Evolutionary conservation across 2,797 vertebrate species (phyloP), one percentile per base, ranked within the genome.

Genomic region (Silurus lanzhouensis): DNA sequence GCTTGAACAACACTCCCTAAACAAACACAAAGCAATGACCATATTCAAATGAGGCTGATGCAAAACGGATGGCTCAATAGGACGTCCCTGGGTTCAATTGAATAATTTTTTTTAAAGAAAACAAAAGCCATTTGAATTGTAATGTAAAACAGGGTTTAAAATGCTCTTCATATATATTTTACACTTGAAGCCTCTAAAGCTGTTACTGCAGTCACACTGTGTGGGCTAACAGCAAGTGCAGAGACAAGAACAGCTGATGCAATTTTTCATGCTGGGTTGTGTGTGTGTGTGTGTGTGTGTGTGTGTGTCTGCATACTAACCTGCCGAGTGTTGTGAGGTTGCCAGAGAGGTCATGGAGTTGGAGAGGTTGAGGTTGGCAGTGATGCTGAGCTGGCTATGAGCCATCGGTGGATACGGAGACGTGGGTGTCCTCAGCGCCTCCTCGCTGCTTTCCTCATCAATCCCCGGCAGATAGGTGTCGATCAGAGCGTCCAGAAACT

Each of bases 271-370:
- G 19, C 22, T n/a, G 60, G 20, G 2, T 6, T 31, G 48, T 48
- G 72, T 58, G 19, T 2, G 0, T 60, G 19, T 13, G 52, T 60
- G 31, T 46, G 61, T 57, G 55, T 27, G 76, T 81, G 52, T 67
- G 55, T 48, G 63, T 19, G 14, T 14, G 27, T 38, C 58, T 27
- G 52, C 57, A 68, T 55, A 12, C 96, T 95, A 90, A 98, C 98
- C 98, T 96, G 97, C 97, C 81, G 98, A 98, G 95, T 99, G 97
- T 94, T 99, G 98, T 70, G 97, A 99, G 83, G 98, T 99, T 86
- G 97, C 98, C 83, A 99, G 96, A 44, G 98, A 99, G 93, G 98
- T 99, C 98, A 99, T 99, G 93, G 98, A 99, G 93, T 99, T 99
- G 90, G 98, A 99, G 83, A 99, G 96, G 94, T 99, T 99, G 89